Conservation (phyloP, 2,888 invertebrate genomes). For the Hetaerina titia region DNA sequence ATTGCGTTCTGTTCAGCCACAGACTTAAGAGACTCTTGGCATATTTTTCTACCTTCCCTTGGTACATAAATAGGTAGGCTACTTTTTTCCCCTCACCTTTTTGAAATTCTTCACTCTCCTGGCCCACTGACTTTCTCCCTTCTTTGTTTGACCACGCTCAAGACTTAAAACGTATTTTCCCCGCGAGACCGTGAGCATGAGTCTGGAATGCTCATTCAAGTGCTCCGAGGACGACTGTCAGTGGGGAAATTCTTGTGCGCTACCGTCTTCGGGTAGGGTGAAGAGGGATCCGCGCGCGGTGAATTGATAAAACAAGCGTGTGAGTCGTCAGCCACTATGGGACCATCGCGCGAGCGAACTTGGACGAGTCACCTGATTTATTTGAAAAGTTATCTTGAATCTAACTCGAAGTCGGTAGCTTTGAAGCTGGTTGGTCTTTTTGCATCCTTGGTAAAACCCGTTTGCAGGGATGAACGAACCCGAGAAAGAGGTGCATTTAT, state of each 20-base stretch:
- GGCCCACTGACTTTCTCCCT: background rate
- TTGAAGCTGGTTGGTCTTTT: background rate
- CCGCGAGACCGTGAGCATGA: background rate
- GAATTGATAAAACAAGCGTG: background rate
- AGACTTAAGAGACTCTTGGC: background rate
- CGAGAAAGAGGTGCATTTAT: background rate
- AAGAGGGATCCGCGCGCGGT: background rate
- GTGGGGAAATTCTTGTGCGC: too few species aligned
- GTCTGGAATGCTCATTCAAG: background rate
- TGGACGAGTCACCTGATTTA: background rate
- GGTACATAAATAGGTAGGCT: background rate
- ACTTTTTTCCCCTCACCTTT: background rate
- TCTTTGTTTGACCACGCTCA: conserved; percentile 5
- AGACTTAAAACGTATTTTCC: background rate
- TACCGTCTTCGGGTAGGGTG: background rate
- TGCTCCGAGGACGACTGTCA: background rate
- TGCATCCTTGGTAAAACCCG: background rate
- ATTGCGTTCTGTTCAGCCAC: background rate
- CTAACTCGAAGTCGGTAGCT: background rate
- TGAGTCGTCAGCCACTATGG: background rate
- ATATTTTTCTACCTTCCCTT: background rate
- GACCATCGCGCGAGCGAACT: background rate
- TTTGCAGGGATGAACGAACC: background rate
- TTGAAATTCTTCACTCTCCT: background rate
- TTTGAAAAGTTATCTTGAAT: too few species aligned